These are phyloP conservation scores for Conger conger DNA, from an alignment of 2,113 vertebrate genomes.

Conservation along the genomic window DNA sequence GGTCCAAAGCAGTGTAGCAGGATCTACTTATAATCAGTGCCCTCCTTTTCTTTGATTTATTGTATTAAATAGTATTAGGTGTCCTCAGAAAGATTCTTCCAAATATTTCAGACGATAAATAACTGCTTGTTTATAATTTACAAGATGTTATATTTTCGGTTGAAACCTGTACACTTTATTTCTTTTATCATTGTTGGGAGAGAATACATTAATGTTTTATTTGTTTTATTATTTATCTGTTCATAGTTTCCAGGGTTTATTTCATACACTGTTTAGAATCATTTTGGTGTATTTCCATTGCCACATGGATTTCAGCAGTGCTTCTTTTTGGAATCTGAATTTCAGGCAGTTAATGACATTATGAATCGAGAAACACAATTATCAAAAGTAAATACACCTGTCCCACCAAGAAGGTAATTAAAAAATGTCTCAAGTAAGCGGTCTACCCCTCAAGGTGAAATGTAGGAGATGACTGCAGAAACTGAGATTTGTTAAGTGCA, in stretches of 20 bases:
- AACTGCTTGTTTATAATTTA: too few relatives aligned
- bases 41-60: too few relatives aligned
- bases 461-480: constrained; percentile 58
- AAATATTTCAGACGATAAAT: too few relatives aligned
- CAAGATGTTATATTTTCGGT: background rate
- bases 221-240: background rate
- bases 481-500: constrained; percentile 50
- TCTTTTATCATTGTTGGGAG: background rate
- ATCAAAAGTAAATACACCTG: constrained; percentile 72
- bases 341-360: background rate
- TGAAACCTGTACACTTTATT: background rate
- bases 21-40: too few relatives aligned
- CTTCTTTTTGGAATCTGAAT: background rate
- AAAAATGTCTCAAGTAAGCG: constrained; percentile 63
- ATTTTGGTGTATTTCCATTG: background rate
- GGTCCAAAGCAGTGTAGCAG: too few relatives aligned
- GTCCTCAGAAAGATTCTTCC: too few relatives aligned
- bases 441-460: constrained; percentile 60
- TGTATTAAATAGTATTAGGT: too few relatives aligned
- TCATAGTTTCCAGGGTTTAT: background rate
- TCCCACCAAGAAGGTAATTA: constrained; percentile 72
- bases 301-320: background rate
- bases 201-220: background rate
- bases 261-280: background rate
- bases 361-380: constrained; percentile 6